These are phyloP conservation scores for Neuroterus valhalla DNA, from an alignment of 1,140 invertebrate genomes.

Conservation along the genomic window DNA sequence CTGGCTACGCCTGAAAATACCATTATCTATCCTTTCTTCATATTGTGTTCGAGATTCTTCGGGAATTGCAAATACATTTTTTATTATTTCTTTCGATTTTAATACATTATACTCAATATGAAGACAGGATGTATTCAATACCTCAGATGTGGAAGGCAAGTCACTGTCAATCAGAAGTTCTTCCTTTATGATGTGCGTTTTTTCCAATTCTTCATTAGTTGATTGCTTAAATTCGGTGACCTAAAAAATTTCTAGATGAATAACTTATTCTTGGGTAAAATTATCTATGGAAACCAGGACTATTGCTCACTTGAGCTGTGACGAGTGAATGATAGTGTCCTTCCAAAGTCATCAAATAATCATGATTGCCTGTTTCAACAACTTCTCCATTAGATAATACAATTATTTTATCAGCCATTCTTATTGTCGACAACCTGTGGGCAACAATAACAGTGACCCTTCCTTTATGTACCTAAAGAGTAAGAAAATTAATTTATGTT, in stretches of 20 bases:
- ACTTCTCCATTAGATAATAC: slow-evolving; percentile 83
- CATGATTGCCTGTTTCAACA: slow-evolving; percentile 84
- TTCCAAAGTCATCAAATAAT: slow-evolving; percentile 82
- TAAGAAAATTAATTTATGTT: too few species aligned
- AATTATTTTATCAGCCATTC: slow-evolving; percentile 86
- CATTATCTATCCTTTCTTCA: too few species aligned
- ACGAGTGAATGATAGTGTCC: slow-evolving; percentile 88
- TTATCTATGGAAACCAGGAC: slow-evolving; percentile 2
- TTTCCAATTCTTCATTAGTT: not conserved
- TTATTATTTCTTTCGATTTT: too few species aligned
- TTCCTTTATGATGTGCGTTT: not conserved
- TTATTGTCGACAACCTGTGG: slow-evolving; percentile 88
- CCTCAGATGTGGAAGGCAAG: slow-evolving; percentile 1
- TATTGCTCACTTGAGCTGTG: slow-evolving; percentile 72
- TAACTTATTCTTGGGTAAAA: slow-evolving; percentile 15
- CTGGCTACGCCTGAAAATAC: too few species aligned
- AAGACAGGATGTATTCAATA: not conserved
- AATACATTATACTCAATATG: too few species aligned
- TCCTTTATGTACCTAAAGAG: slow-evolving; percentile 79
- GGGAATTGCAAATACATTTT: too few species aligned
- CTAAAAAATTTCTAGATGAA: not conserved
- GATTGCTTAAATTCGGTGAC: not conserved
- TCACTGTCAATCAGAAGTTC: not conserved
- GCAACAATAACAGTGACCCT: slow-evolving; percentile 91
- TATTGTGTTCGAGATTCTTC: too few species aligned